Percentiles rank a stretch among this genome's conserved stretches.
phyloP scores from a whole-genome alignment of 2,113 vertebrate species.

The Tragelaphus scriptus region DNA sequence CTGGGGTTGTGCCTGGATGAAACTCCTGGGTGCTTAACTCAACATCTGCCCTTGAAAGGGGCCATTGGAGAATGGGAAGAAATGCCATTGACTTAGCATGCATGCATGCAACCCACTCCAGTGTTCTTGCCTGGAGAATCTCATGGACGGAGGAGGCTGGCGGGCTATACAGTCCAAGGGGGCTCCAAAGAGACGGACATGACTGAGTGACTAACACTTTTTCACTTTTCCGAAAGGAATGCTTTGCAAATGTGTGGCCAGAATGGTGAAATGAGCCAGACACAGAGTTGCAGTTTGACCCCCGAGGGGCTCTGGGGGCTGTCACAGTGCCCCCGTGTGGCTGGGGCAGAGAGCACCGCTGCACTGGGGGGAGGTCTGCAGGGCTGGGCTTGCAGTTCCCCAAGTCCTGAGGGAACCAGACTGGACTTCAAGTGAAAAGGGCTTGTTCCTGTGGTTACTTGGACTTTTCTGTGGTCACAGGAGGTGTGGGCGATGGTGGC shows the following conservation, averaged over 20 bases:
- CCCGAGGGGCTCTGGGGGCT: too few relatives aligned
- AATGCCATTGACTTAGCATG: not conserved
- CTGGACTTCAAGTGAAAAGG: not conserved
- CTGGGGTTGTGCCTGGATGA: accelerated
- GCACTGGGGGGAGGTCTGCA: not conserved
- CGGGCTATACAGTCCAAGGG: not conserved
- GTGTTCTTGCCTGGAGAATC: not conserved
- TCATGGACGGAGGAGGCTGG: not conserved
- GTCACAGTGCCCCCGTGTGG: accelerated
- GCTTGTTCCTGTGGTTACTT: not conserved
- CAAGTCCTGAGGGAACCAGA: not conserved
- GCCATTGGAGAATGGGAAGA: not conserved
- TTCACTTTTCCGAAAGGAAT: not conserved
- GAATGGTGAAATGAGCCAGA: not conserved
- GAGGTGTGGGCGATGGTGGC: not conserved
- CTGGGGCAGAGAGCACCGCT: not conserved
- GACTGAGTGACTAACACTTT: not conserved
- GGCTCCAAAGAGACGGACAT: accelerated
- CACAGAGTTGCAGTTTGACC: too few relatives aligned
- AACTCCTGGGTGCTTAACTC: not conserved
- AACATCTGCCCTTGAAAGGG: not conserved
- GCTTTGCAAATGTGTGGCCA: not conserved
- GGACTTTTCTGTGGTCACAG: not conserved
- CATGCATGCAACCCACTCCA: not conserved
- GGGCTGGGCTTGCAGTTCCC: not conserved